These are phyloP conservation scores for Polylopha cassiicola DNA, from an alignment of 2,888 invertebrate genomes.

Conservation along the genomic window DNA sequence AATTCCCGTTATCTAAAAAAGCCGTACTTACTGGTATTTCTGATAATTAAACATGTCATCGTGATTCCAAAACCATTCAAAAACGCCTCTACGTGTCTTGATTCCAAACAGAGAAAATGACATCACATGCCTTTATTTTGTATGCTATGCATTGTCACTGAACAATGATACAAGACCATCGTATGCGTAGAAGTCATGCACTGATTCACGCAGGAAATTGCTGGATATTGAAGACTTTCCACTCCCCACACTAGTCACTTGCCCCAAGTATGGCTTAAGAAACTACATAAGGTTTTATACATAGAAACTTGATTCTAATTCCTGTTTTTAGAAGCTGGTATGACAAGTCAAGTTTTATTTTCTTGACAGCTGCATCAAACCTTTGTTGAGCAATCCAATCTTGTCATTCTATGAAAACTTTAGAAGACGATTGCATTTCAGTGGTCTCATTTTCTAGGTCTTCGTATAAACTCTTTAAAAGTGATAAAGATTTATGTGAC, in stretches of 20 bases:
- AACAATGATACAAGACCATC: constrained; percentile 23
- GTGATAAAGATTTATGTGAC: too few species aligned
- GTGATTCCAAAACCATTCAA: too few species aligned
- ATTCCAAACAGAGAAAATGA: too few species aligned
- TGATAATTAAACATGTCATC: too few species aligned
- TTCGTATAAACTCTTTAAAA: too few species aligned
- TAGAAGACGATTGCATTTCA: too few species aligned
- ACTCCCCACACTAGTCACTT: constrained; percentile 15
- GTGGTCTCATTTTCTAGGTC: too few species aligned
- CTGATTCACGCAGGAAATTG: constrained; percentile 56
- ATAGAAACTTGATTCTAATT: constrained; percentile 7
- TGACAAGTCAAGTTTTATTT: constrained; percentile 4
- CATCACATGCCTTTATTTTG: constrained; percentile 45
- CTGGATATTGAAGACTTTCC: constrained; percentile 33
- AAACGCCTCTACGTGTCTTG: too few species aligned
- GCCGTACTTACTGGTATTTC: too few species aligned
- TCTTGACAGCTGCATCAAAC: constrained; percentile 4
- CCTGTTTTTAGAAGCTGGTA: constrained; percentile 9
- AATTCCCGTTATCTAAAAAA: too few species aligned
- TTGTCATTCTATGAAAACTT: too few species aligned
- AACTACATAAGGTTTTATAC: constrained; percentile 4
- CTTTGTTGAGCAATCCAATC: too few species aligned
- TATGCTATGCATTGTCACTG: constrained; percentile 50
- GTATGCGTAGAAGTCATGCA: constrained; percentile 57
- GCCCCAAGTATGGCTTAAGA: background rate